Percentiles rank a stretch among this genome's conserved stretches.
Evolutionary conservation across 92 coral and sea anemone species (phyloP).

Genomic region (Scolanthus callimorphus): DNA sequence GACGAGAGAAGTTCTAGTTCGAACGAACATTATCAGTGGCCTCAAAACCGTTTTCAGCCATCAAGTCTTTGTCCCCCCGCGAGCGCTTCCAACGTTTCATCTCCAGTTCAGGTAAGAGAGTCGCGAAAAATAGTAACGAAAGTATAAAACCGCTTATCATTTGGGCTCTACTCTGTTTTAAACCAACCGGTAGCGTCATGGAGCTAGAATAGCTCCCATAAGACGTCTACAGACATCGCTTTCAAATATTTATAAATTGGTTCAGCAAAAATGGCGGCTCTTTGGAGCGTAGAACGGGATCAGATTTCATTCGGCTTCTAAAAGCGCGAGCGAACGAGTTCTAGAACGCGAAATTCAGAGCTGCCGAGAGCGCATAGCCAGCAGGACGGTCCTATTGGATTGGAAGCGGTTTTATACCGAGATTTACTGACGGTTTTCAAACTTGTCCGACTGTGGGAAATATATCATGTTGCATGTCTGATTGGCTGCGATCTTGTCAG

Average conservation of each 20-base stretch:
- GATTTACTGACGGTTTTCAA: conserved; percentile 46
- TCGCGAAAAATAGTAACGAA: neutral
- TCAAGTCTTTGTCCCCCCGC: conserved; percentile 44
- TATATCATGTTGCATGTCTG: conserved; percentile 41
- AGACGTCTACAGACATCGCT: conserved; percentile 52
- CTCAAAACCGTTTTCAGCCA: conserved; percentile 38
- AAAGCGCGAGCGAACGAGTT: neutral
- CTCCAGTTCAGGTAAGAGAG: conserved; percentile 74
- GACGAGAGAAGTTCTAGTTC: conserved; percentile 80
- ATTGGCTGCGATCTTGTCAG: conserved; percentile 70
- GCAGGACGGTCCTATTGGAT: neutral
- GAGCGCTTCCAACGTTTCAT: conserved; percentile 56
- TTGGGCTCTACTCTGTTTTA: conserved; percentile 7
- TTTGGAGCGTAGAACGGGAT: conserved; percentile 64
- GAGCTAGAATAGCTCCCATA: neutral
- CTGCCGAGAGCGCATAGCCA: neutral
- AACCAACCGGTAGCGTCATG: conserved; percentile 22
- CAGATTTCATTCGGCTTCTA: conserved; percentile 57
- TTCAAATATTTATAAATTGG: conserved; percentile 82
- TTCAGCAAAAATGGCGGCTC: conserved; percentile 80
- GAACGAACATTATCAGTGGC: conserved; percentile 75
- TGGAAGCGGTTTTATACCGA: conserved; percentile 26
- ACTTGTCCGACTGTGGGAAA: conserved; percentile 74
- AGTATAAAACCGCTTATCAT: conserved; percentile 5
- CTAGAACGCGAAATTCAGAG: neutral